Percentiles rank a stretch among this genome's conserved stretches.
Evolutionary conservation across 2,113 vertebrate species (phyloP).

Genomic region (Elachura formosa): DNA sequence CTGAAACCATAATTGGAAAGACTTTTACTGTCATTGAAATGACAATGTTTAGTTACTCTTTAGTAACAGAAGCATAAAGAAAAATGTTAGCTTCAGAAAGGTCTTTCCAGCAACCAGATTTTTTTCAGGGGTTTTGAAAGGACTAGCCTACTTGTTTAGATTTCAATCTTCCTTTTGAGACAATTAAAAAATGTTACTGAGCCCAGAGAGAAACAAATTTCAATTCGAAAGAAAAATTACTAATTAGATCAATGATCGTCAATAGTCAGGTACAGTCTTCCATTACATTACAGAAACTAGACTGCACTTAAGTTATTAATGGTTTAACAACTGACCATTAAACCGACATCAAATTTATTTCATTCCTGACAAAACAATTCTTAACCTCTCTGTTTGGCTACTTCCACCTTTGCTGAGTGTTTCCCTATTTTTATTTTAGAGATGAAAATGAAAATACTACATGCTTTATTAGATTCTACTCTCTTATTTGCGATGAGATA

Average conservation of each 20-base stretch:
- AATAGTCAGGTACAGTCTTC: background rate
- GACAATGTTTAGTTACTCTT: too few species aligned
- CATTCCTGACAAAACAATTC: background rate
- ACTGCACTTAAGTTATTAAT: background rate
- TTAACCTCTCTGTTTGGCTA: background rate
- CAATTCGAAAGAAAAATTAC: background rate
- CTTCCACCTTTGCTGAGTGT: background rate
- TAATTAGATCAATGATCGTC: background rate
- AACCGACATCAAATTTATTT: background rate
- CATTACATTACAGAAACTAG: background rate
- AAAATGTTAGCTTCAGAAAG: background rate
- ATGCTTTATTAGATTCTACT: conserved; percentile 32
- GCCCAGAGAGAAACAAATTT: background rate
- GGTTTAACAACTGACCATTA: background rate
- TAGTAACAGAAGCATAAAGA: background rate
- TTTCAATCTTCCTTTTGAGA: background rate
- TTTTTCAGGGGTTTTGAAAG: background rate
- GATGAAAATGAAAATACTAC: conserved; percentile 26
- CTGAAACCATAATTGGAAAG: background rate
- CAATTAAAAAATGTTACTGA: background rate
- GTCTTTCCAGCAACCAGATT: background rate
- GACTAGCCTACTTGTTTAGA: background rate
- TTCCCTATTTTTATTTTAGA: conserved; percentile 15
- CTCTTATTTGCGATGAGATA: conserved; percentile 6
- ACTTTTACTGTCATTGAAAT: background rate